Percentiles rank a stretch among this genome's conserved stretches.
Conservation (phyloP, 23 tunicate species). For the Oikopleura vanhoeffeni region DNA sequence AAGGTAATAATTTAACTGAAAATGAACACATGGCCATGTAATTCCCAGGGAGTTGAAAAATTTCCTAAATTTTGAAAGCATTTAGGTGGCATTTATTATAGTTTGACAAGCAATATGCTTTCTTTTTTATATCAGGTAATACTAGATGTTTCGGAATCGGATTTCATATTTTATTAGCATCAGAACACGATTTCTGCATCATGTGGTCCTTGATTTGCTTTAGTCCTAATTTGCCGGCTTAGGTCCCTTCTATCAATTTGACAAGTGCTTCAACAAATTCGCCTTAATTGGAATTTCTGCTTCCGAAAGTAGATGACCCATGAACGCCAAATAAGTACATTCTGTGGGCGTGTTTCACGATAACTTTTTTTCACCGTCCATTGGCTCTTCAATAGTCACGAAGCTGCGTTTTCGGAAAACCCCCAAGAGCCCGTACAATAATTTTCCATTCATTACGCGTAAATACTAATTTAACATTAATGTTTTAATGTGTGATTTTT, state of each 20-base stretch:
- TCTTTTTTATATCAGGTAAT: too few relatives aligned
- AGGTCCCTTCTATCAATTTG: constrained; percentile 50
- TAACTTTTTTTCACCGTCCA: constrained; percentile 65
- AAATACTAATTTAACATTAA: constrained; percentile 20
- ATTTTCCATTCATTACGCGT: constrained; percentile 54
- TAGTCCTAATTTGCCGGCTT: constrained; percentile 22
- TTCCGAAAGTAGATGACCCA: constrained; percentile 32
- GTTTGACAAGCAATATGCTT: too few relatives aligned
- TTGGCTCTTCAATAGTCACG: constrained; percentile 71
- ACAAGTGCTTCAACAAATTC: constrained; percentile 41
- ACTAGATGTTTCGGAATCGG: too few relatives aligned
- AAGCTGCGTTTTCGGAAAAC: constrained; percentile 60
- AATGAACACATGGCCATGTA: too few relatives aligned
- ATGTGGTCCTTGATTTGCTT: constrained; percentile 9
- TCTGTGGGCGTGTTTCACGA: constrained; percentile 73
- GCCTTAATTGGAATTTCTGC: constrained; percentile 40
- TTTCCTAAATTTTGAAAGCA: too few relatives aligned
- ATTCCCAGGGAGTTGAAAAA: too few relatives aligned
- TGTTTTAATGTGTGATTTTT: too few relatives aligned
- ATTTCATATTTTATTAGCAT: neutral
- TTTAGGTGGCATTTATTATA: too few relatives aligned
- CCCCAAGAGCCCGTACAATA: constrained; percentile 67
- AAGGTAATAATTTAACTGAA: too few relatives aligned
- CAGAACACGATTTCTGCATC: neutral
- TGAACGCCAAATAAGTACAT: constrained; percentile 89